Evolutionary conservation across 1,140 invertebrate genomes (phyloP).

Genomic region (Scaptomyza graminum): DNA sequence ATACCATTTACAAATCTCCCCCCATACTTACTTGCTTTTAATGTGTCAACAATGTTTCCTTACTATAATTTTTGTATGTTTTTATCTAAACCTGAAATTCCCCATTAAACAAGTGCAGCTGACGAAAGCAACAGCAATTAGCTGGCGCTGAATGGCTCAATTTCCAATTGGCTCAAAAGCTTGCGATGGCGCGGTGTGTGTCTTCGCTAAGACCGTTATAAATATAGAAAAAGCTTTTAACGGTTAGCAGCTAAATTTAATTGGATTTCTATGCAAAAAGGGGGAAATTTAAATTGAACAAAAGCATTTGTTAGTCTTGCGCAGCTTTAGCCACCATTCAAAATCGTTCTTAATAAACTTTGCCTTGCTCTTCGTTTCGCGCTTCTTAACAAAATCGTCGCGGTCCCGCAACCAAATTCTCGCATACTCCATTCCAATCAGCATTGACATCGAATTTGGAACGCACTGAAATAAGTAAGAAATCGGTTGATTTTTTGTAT

Average conservation of each 20-base stretch:
- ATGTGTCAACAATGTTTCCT: not conserved
- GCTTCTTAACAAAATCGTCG: conserved; percentile 32
- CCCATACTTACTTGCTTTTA: not conserved
- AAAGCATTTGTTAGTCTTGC: conserved; percentile 46
- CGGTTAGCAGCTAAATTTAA: not conserved
- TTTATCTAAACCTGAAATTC: no score
- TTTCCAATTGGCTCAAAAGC: conserved; percentile 9
- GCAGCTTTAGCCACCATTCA: conserved; percentile 64
- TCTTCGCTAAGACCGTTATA: conserved; percentile 34
- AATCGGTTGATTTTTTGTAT: not conserved
- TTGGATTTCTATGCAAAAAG: not conserved
- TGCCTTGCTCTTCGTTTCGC: conserved; percentile 18
- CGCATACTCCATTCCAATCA: conserved; percentile 62
- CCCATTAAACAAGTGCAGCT: no score
- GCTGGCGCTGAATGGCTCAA: not conserved
- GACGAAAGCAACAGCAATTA: no score
- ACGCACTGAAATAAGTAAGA: conserved; percentile 3
- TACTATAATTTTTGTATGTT: not conserved
- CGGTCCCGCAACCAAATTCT: conserved; percentile 66
- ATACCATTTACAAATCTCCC: not conserved
- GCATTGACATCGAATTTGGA: conserved; percentile 34
- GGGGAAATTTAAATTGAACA: conserved; percentile 22
- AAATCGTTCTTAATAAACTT: conserved; percentile 70
- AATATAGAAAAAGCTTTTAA: conserved; percentile 21
- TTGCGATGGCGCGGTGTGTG: conserved; percentile 16